phyloP scores from a whole-genome alignment of 1,140 invertebrate genomes.

The Oryzaephilus surinamensis region DNA sequence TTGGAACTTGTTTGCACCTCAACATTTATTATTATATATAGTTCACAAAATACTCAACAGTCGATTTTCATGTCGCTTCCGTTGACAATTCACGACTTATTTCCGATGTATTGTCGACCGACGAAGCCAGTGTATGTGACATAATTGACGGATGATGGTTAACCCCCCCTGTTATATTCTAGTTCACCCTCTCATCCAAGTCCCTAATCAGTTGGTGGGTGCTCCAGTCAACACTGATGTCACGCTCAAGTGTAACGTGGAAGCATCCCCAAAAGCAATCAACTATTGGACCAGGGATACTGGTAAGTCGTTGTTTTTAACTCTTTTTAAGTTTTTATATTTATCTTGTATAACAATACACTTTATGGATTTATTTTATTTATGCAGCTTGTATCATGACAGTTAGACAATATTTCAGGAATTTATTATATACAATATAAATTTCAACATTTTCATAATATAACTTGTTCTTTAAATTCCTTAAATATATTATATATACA shows the following conservation, averaged over 20 bases:
- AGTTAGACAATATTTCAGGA: too few relatives aligned
- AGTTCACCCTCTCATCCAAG: conserved; percentile 77
- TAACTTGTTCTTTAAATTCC: too few relatives aligned
- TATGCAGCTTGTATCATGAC: too few relatives aligned
- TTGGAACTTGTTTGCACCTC: too few relatives aligned
- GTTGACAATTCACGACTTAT: conserved; percentile 15
- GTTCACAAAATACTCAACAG: conserved; percentile 16
- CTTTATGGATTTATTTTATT: too few relatives aligned
- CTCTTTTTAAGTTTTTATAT: too few relatives aligned
- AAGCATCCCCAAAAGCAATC: conserved; percentile 75
- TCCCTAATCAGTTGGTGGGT: conserved; percentile 73
- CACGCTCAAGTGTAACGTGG: conserved; percentile 74
- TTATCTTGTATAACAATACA: too few relatives aligned
- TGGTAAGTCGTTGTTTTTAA: too few relatives aligned
- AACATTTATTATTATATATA: conserved; percentile 6
- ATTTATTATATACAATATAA: too few relatives aligned
- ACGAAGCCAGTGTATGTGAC: conserved; percentile 12
- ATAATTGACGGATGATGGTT: conserved; percentile 15
- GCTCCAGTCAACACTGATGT: conserved; percentile 69
- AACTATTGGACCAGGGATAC: conserved; percentile 80
- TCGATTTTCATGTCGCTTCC: conserved; percentile 16
- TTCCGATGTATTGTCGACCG: conserved; percentile 15
- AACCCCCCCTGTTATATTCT: conserved; percentile 33
- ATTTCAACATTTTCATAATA: too few relatives aligned
- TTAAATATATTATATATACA: too few relatives aligned